These are phyloP conservation scores for Schizotus pectinicornis DNA, from an alignment of 2,888 invertebrate genomes.

Conservation along the genomic window DNA sequence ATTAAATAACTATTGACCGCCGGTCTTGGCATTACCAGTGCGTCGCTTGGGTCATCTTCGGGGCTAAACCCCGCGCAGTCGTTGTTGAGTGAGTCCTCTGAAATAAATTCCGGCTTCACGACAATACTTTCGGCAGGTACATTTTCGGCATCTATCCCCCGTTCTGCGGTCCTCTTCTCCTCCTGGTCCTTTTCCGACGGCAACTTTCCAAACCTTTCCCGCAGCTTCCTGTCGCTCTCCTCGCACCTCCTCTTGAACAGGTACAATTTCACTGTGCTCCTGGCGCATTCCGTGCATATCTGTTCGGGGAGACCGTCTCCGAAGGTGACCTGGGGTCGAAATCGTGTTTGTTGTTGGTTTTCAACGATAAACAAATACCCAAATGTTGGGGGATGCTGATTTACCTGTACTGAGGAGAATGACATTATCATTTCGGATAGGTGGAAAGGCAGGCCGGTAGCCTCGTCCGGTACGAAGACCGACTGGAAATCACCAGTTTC, in stretches of 20 bases:
- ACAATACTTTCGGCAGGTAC: conserved; percentile 32
- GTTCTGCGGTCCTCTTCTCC: background rate
- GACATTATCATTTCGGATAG: conserved; percentile 57
- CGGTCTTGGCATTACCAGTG: conserved; percentile 37
- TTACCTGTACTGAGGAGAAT: conserved; percentile 55
- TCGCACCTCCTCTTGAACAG: conserved; percentile 61
- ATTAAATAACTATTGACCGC: too few relatives aligned
- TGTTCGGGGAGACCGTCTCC: conserved; percentile 68
- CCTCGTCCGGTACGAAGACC: conserved; percentile 51
- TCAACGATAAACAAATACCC: conserved; percentile 14
- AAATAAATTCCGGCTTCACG: conserved; percentile 39
- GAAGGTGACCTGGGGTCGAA: conserved; percentile 48
- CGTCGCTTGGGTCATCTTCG: conserved; percentile 43
- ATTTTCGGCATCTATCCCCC: background rate
- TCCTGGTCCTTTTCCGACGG: conserved; percentile 21
- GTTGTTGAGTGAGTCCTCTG: conserved; percentile 24
- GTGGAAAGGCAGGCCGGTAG: conserved; percentile 48
- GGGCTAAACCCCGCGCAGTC: conserved; percentile 9
- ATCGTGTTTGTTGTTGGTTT: background rate
- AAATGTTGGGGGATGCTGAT: conserved; percentile 15
- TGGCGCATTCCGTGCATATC: conserved; percentile 64
- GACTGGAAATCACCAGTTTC: conserved; percentile 54
- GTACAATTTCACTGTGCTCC: conserved; percentile 60
- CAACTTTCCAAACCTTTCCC: conserved; percentile 46
- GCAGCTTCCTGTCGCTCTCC: conserved; percentile 55